phyloP scores from a whole-genome alignment of 2,888 invertebrate species.

The Aleiodes alternator region DNA sequence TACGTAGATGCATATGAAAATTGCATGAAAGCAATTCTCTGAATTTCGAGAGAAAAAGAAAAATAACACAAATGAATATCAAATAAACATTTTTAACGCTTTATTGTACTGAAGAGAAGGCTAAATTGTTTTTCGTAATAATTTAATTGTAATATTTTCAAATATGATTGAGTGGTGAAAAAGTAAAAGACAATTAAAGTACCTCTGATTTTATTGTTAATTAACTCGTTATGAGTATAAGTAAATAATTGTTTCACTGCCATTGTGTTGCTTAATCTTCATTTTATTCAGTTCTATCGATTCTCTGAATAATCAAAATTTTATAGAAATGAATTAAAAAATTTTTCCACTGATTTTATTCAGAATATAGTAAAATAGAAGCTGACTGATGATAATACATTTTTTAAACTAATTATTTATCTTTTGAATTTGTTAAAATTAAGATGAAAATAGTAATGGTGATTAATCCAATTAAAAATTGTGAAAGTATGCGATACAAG shows the following conservation, averaged over 20 bases:
- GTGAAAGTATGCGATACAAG: constrained; percentile 65
- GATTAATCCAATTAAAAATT: constrained; percentile 58
- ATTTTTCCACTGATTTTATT: not conserved
- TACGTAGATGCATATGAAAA: constrained; percentile 16
- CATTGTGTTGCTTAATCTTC: not conserved
- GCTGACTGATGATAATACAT: not conserved
- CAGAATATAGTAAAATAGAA: not conserved
- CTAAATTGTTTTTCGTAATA: constrained; percentile 1
- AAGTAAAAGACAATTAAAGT: not conserved
- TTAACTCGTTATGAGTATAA: not conserved
- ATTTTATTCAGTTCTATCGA: not conserved
- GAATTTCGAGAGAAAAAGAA: not conserved
- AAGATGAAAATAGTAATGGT: constrained; percentile 8
- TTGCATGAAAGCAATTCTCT: constrained; percentile 9
- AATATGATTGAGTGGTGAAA: not conserved
- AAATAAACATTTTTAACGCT: constrained; percentile 24
- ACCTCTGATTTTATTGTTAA: constrained; percentile 16
- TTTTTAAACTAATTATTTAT: constrained; percentile 9
- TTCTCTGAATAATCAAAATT: constrained; percentile 9
- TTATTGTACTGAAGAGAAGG: constrained; percentile 5
- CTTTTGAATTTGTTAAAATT: constrained; percentile 7
- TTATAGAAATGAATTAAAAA: constrained; percentile 6
- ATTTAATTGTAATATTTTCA: constrained; percentile 8
- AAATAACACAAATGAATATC: not conserved
- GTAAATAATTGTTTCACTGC: constrained; percentile 27